Evolutionary conservation across 1,140 invertebrate species (phyloP).

Genomic region (Temnothorax curvispinosus): DNA sequence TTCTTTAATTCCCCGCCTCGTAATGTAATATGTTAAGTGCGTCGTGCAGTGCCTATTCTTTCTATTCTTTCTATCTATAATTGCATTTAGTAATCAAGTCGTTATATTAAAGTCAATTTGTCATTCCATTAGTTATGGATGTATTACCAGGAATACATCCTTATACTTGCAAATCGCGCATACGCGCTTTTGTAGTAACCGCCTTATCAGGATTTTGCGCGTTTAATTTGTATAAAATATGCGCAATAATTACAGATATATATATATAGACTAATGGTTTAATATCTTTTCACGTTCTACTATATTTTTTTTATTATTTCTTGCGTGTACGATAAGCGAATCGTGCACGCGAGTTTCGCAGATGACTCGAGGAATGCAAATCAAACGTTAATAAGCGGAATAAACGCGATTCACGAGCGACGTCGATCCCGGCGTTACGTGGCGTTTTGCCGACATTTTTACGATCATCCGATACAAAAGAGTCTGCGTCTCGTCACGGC

Average conservation of each 20-base stretch:
- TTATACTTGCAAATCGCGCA: constrained; percentile 21
- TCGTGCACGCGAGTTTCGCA: neutral
- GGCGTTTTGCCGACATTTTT: neutral
- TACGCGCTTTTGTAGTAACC: neutral
- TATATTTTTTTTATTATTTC: neutral
- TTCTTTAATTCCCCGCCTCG: neutral
- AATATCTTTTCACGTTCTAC: neutral
- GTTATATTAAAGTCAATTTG: constrained; percentile 9
- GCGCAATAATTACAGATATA: neutral
- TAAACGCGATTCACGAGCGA: constrained; percentile 4
- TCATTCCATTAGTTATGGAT: neutral
- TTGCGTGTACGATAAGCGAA: neutral
- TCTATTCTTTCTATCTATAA: neutral
- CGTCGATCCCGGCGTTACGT: constrained; percentile 2
- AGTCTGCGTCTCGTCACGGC: neutral
- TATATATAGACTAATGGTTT: neutral
- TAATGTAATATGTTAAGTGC: constrained; percentile 3
- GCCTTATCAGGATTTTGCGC: neutral
- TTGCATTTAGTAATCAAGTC: neutral
- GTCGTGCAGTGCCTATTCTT: neutral
- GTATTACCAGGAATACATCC: neutral
- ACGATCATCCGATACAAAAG: neutral
- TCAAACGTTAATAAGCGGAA: constrained; percentile 21
- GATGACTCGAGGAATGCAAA: constrained; percentile 5
- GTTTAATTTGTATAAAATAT: neutral